These are phyloP conservation scores for Equus przewalskii DNA, from an alignment of 2,113 vertebrate genomes.

Conservation along the genomic window DNA sequence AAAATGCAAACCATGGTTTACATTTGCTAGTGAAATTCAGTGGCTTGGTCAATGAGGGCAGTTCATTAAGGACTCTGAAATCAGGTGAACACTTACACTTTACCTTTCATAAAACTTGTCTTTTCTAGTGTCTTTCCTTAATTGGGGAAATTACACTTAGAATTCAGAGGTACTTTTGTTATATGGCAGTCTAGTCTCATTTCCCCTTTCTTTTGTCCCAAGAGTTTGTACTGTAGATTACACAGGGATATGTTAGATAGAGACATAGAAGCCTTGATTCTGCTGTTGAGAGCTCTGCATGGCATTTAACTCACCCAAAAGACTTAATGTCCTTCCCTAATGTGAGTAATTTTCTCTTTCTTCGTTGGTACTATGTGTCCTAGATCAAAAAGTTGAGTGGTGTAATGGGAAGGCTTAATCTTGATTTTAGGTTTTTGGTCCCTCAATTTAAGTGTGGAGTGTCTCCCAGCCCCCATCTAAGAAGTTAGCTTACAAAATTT, in stretches of 20 bases:
- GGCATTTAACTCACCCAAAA: neutral
- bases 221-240: neutral
- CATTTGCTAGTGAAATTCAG: neutral
- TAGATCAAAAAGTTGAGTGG: neutral
- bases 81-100: neutral
- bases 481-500: neutral
- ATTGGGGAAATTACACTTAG: neutral
- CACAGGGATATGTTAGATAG: neutral
- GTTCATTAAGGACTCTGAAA: neutral
- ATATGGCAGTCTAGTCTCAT: neutral
- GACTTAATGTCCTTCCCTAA: neutral
- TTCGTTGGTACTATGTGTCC: neutral
- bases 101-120: neutral
- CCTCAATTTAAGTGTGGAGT: neutral
- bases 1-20: neutral
- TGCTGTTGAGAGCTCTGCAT: neutral
- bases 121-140: neutral
- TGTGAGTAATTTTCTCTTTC: neutral
- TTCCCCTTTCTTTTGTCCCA: neutral
- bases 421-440: constrained; percentile 34
- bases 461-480: neutral
- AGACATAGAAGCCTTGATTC: neutral
- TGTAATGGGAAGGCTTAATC: neutral
- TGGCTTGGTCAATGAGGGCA: neutral
- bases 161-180: constrained; percentile 17